phyloP scores from a whole-genome alignment of 1,140 invertebrate genomes.

The Trachymyrmex septentrionalis region DNA sequence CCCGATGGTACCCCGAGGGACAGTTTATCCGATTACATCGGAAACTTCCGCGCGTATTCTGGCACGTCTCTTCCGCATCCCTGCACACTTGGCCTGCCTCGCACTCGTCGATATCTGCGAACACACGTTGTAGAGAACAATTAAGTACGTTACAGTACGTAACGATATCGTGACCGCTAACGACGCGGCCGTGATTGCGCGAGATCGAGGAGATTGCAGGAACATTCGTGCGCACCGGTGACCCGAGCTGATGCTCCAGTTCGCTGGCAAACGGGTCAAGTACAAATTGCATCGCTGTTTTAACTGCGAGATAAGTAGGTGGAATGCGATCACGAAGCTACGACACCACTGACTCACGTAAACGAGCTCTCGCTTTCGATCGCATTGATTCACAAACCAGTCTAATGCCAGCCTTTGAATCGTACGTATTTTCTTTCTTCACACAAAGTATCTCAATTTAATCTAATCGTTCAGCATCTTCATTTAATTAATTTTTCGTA shows the following conservation, averaged over 20 bases:
- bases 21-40: constrained; percentile 95
- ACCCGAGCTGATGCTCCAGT: constrained; percentile 50
- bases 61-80: constrained; percentile 92
- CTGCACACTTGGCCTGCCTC: constrained; percentile 88
- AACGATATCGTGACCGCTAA: constrained; percentile 27
- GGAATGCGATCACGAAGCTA: background rate
- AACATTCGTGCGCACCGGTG: background rate
- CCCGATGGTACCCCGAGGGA: constrained; percentile 92
- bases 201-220: constrained; percentile 32
- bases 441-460: background rate
- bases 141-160: background rate
- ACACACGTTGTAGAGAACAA: constrained; percentile 29
- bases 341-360: background rate
- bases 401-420: background rate
- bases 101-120: constrained; percentile 96
- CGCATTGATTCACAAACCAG: background rate
- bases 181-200: constrained; percentile 1
- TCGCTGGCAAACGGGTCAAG: constrained; percentile 66
- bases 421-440: too few relatives aligned
- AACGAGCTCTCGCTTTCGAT: constrained; percentile 23
- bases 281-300: constrained; percentile 53
- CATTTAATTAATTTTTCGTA: background rate
- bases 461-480: background rate
- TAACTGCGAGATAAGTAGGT: constrained; percentile 36
- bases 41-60: constrained; percentile 95